These are phyloP conservation scores for Trochalopteron elliotii DNA, from an alignment of 2,113 vertebrate genomes.

Conservation along the genomic window DNA sequence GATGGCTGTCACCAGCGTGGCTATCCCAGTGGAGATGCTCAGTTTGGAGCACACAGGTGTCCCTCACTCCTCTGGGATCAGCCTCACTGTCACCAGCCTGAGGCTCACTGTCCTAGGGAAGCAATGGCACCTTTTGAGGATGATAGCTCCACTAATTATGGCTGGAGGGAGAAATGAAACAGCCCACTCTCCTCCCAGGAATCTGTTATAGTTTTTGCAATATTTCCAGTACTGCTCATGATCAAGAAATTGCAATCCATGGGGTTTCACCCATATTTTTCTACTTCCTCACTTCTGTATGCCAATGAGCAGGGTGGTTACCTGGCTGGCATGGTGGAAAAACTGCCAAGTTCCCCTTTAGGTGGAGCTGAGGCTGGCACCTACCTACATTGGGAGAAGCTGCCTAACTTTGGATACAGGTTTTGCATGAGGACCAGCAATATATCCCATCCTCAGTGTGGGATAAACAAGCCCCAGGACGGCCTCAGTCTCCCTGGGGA, in stretches of 20 bases:
- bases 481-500: background rate
- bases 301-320: background rate
- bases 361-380: background rate
- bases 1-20: background rate
- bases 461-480: background rate
- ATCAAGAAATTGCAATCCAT: background rate
- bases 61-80: background rate
- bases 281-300: background rate
- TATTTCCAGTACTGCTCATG: background rate
- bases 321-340: background rate
- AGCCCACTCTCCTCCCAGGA: background rate
- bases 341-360: background rate
- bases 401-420: background rate
- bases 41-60: rapidly evolving
- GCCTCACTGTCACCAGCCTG: background rate
- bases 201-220: background rate
- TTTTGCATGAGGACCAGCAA: background rate
- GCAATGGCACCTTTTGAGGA: background rate
- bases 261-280: background rate
- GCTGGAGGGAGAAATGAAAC: background rate
- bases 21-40: background rate
- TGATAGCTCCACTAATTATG: background rate
- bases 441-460: background rate
- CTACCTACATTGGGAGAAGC: rapidly evolving
- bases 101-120: background rate